A percentile compares a stretch with the other conserved stretches of the same genome.
phyloP scores from a whole-genome alignment of 2,797 vertebrate species.

The Florisuga fusca region DNA sequence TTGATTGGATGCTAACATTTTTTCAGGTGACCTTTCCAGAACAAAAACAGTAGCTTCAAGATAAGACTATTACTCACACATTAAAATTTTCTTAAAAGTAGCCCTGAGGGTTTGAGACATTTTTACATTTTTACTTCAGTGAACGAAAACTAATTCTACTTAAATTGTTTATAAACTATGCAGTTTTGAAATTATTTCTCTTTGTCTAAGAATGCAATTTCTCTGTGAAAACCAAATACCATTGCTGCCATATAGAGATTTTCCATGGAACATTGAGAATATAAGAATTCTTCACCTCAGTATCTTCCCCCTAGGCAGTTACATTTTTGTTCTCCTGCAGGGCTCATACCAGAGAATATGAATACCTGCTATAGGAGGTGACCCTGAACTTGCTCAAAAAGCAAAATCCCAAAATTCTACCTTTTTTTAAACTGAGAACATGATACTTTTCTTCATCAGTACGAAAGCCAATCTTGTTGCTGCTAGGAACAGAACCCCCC shows the following conservation, averaged over 20 bases:
- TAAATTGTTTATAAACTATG: background rate
- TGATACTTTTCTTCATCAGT: constrained; percentile 3
- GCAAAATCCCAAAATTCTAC: background rate
- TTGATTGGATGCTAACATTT: background rate
- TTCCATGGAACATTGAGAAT: background rate
- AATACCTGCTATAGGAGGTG: background rate
- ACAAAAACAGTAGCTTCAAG: background rate
- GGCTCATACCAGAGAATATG: background rate
- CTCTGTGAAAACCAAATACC: background rate
- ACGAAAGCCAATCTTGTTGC: constrained; percentile 14
- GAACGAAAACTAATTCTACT: background rate
- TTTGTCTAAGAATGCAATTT: background rate
- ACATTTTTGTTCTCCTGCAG: background rate
- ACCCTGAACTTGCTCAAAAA: constrained; percentile 32
- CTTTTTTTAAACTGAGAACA: constrained; percentile 37
- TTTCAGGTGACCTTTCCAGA: background rate
- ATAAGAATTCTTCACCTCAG: background rate
- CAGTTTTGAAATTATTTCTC: background rate
- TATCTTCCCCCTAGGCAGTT: background rate
- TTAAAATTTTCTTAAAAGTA: background rate
- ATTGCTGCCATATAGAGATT: background rate
- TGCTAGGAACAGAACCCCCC: constrained; percentile 38
- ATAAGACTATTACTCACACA: background rate
- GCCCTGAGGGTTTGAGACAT: background rate
- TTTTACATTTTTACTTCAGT: background rate